Conservation (phyloP, 2,113 vertebrate genomes). For the Ochotona princeps region DNA sequence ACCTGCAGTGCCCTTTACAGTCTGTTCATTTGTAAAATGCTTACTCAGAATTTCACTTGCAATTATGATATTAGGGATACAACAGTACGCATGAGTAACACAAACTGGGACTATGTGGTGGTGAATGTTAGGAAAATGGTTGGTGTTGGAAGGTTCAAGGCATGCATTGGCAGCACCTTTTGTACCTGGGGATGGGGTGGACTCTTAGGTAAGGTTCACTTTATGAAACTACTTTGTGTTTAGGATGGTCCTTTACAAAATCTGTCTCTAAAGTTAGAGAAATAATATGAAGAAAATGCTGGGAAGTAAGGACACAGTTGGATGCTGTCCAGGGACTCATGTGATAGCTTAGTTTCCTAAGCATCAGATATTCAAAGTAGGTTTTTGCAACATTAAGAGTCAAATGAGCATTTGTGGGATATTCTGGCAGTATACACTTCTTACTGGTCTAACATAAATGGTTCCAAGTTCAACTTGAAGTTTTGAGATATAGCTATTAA, state of each 20-base stretch:
- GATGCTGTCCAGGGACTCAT: neutral
- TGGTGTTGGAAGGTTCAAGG: neutral
- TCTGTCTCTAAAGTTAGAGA: neutral
- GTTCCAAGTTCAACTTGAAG: neutral
- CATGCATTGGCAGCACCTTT: neutral
- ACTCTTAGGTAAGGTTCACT: conserved; percentile 1
- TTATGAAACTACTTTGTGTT: neutral
- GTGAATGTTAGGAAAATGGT: conserved; percentile 3
- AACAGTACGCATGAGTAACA: neutral
- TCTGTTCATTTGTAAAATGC: neutral
- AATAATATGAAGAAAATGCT: conserved; percentile 11
- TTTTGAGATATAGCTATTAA: too few species aligned
- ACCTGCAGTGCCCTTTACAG: neutral
- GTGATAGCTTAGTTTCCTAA: neutral
- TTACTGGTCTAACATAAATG: neutral
- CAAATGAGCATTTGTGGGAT: neutral
- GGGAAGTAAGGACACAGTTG: neutral
- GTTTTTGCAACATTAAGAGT: neutral
- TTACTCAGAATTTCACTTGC: neutral
- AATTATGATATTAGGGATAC: neutral
- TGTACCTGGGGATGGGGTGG: neutral
- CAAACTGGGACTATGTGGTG: neutral
- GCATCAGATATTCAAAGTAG: neutral
- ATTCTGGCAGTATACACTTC: neutral
- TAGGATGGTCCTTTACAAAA: neutral